Conservation (phyloP, 1,140 invertebrate species). For the Dysdera silvatica region DNA sequence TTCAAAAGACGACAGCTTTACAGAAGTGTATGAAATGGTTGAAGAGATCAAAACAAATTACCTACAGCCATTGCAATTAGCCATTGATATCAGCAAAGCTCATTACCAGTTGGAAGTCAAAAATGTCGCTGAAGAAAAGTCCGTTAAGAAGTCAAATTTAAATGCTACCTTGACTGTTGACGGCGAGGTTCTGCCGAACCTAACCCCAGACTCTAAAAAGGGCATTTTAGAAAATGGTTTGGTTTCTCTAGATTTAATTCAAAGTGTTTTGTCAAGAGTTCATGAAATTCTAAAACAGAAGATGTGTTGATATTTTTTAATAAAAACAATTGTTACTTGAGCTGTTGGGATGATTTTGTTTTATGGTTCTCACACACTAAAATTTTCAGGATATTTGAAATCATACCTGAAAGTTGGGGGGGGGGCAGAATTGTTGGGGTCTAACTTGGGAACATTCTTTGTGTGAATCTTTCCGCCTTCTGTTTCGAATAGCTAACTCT, state of each 20-base stretch:
- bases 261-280: conserved; percentile 13
- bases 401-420: too few species aligned
- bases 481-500: too few species aligned
- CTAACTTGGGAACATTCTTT: too few species aligned
- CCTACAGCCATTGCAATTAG: conserved; percentile 2
- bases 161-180: not conserved
- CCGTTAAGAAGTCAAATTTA: not conserved
- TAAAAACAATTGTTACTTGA: too few species aligned
- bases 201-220: not conserved
- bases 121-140: not conserved
- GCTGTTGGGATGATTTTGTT: too few species aligned
- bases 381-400: too few species aligned
- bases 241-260: conserved; percentile 14
- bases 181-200: not conserved
- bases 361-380: too few species aligned
- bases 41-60: not conserved
- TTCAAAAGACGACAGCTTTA: not conserved
- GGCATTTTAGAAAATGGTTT: conserved; percentile 8
- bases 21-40: not conserved
- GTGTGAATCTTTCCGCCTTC: too few species aligned
- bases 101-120: conserved; percentile 15
- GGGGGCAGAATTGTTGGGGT: too few species aligned
- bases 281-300: too few species aligned
- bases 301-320: too few species aligned
- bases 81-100: conserved; percentile 2